Conservation (phyloP, 2,113 vertebrate genomes). For the Struthidea cinerea region DNA sequence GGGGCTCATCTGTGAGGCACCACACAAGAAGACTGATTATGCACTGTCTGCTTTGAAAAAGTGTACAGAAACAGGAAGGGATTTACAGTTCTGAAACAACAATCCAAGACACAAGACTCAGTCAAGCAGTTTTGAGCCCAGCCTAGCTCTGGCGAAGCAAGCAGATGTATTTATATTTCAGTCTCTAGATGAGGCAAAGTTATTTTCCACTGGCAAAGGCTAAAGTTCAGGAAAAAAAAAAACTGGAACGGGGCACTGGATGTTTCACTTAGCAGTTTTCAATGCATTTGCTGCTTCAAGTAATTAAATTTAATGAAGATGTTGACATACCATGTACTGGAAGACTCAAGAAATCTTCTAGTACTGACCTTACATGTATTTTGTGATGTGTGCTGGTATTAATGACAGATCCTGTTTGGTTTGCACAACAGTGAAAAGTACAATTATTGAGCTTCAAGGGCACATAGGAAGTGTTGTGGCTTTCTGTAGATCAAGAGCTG, state of each 20-base stretch:
- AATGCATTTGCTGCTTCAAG: neutral
- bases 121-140: neutral
- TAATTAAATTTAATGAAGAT: constrained; percentile 28
- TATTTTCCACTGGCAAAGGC: constrained; percentile 13
- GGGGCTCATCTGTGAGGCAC: neutral
- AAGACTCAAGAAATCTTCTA: neutral
- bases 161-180: constrained; percentile 14
- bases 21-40: neutral
- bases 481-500: neutral
- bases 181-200: neutral
- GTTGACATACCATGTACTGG: neutral
- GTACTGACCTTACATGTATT: neutral
- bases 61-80: neutral
- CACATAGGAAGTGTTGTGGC: neutral
- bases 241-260: neutral
- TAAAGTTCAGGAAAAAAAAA: constrained; percentile 1
- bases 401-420: neutral
- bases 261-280: constrained; percentile 5
- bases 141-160: neutral
- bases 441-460: neutral
- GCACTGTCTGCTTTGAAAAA: neutral
- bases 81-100: neutral
- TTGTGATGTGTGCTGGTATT: neutral
- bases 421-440: constrained; percentile 4
- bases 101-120: neutral